Evolutionary conservation across 2,113 vertebrate genomes (phyloP).

Genomic region (Entosphenus tridentatus): DNA sequence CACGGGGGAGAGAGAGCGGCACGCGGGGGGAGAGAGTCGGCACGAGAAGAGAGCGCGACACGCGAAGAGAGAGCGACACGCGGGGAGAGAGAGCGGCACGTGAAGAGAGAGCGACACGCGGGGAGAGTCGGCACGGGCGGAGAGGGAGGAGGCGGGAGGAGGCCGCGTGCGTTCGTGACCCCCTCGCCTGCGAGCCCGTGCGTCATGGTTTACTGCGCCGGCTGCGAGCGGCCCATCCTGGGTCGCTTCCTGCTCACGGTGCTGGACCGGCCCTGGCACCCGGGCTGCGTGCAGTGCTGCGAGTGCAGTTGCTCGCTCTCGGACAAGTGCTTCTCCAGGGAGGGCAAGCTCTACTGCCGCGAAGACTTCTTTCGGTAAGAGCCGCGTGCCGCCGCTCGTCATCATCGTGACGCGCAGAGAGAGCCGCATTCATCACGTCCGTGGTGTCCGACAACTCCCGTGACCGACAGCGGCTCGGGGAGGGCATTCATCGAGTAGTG

Average conservation of each 20-base stretch:
- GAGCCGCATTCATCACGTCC: too few relatives aligned
- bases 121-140: not conserved
- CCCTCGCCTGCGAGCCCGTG: conserved; percentile 16
- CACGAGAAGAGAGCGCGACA: not conserved
- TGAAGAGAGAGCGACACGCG: not conserved
- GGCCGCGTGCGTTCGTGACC: not conserved
- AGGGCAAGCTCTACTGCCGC: conserved; percentile 92
- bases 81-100: not conserved
- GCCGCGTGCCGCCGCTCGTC: too few relatives aligned
- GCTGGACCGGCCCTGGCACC: conserved; percentile 83
- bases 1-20: not conserved
- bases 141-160: not conserved
- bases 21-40: not conserved
- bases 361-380: conserved; percentile 91
- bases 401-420: too few relatives aligned
- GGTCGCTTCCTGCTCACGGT: conserved; percentile 80
- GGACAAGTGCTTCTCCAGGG: conserved; percentile 86
- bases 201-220: conserved; percentile 97
- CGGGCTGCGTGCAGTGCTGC: conserved; percentile 87
- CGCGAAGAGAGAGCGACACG: not conserved
- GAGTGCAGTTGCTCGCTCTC: conserved; percentile 78
- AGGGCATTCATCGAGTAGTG: too few relatives aligned
- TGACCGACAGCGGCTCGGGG: too few relatives aligned
- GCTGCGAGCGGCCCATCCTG: conserved; percentile 80
- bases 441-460: too few relatives aligned